Percentiles rank a stretch among this genome's conserved stretches.
These are phyloP conservation scores for Hetaerina americana DNA, from an alignment of 1,140 invertebrate species.

Conservation along the genomic window DNA sequence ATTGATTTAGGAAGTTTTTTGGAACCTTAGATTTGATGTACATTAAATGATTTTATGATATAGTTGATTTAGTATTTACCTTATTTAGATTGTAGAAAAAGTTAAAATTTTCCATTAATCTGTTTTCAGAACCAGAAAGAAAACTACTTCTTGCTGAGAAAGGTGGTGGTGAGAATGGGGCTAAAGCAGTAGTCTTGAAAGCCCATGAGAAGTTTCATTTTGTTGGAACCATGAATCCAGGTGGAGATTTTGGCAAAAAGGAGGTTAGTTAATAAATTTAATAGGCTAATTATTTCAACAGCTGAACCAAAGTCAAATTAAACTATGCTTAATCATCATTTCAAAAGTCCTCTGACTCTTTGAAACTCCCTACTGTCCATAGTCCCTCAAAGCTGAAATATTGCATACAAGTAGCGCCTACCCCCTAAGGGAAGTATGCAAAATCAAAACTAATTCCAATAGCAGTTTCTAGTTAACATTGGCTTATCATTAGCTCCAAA, in stretches of 20 bases:
- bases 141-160: conserved; percentile 85
- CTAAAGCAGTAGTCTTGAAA: conserved; percentile 41
- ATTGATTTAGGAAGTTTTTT: not conserved
- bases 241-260: conserved; percentile 99
- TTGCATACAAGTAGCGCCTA: too few relatives aligned
- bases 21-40: not conserved
- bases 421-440: too few relatives aligned
- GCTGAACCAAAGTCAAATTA: too few relatives aligned
- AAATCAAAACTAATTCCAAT: too few relatives aligned
- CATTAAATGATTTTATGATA: not conserved
- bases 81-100: not conserved
- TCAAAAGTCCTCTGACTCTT: too few relatives aligned
- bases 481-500: too few relatives aligned
- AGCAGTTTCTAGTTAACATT: too few relatives aligned
- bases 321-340: too few relatives aligned
- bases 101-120: conserved; percentile 9
- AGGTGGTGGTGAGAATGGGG: conserved; percentile 34
- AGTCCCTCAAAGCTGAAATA: too few relatives aligned
- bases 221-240: conserved; percentile 99
- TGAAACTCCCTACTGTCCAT: too few relatives aligned
- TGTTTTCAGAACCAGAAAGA: conserved; percentile 67
- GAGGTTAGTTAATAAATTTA: conserved; percentile 50
- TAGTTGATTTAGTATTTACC: not conserved
- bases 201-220: conserved; percentile 77
- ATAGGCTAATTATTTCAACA: too few relatives aligned